phyloP scores from a whole-genome alignment of 2,113 vertebrate species.

The Salvator merianae region DNA sequence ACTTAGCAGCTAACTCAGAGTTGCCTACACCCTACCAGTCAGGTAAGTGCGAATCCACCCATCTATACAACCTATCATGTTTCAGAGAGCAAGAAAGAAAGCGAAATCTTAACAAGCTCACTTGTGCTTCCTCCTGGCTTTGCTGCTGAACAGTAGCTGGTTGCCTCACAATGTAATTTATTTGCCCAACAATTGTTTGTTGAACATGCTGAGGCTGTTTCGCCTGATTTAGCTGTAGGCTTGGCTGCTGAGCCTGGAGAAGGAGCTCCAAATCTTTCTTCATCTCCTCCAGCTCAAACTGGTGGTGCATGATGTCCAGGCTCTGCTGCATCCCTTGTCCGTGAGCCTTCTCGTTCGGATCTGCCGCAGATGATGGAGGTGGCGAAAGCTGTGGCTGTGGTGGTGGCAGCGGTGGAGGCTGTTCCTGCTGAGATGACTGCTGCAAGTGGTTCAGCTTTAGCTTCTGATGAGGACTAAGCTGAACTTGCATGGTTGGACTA shows the following conservation, averaged over 20 bases:
- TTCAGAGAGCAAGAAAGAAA: not conserved
- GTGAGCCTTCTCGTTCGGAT: constrained; percentile 58
- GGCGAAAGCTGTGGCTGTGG: constrained; percentile 26
- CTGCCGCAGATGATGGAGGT: constrained; percentile 15
- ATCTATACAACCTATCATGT: too few species aligned
- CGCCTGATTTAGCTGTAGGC: constrained; percentile 76
- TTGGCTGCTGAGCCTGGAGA: constrained; percentile 78
- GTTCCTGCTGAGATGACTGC: constrained; percentile 54
- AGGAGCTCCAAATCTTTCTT: constrained; percentile 81
- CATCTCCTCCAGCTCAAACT: constrained; percentile 80
- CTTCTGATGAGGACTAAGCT: constrained; percentile 73
- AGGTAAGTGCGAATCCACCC: too few species aligned
- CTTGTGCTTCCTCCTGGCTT: constrained; percentile 70
- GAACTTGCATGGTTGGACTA: constrained; percentile 69
- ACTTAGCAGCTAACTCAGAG: too few species aligned
- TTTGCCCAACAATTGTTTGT: constrained; percentile 79
- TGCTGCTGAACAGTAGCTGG: constrained; percentile 72
- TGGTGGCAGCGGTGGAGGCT: constrained; percentile 40
- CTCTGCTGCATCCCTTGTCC: constrained; percentile 76
- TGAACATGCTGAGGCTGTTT: constrained; percentile 77
- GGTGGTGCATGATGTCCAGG: constrained; percentile 77
- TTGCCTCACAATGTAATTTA: constrained; percentile 81
- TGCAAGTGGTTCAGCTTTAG: constrained; percentile 59
- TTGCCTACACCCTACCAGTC: too few species aligned
- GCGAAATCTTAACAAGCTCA: constrained; percentile 48